phyloP scores from a whole-genome alignment of 2,888 invertebrate genomes.

The Eilema depressum region DNA sequence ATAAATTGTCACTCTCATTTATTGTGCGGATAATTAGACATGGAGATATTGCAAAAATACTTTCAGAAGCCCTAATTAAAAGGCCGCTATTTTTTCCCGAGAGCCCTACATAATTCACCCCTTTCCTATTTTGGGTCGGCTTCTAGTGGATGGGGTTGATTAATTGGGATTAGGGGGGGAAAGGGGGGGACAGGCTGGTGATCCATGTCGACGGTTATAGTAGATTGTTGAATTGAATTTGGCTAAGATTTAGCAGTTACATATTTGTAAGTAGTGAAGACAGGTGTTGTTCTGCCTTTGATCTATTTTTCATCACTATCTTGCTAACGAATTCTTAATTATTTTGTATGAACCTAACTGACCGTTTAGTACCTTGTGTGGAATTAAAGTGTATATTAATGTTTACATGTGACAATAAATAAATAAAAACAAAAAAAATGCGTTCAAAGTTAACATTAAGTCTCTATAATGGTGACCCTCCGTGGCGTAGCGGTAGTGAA shows the following conservation, averaged over 20 bases:
- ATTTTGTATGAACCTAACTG: too few relatives aligned
- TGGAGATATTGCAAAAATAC: constrained; percentile 13
- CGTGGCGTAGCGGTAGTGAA: too few relatives aligned
- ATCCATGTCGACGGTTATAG: not conserved
- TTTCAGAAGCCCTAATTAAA: constrained; percentile 23
- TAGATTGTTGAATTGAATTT: not conserved
- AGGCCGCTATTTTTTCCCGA: constrained; percentile 17
- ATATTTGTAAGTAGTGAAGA: not conserved
- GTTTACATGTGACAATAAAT: too few relatives aligned
- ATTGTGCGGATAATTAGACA: constrained; percentile 20
- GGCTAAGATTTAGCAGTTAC: not conserved
- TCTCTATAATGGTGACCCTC: too few relatives aligned
- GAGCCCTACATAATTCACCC: constrained; percentile 13
- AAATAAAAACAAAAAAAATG: too few relatives aligned
- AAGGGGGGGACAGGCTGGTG: not conserved
- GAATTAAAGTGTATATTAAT: too few relatives aligned
- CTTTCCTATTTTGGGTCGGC: constrained; percentile 7
- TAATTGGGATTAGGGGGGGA: not conserved
- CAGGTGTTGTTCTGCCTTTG: too few relatives aligned
- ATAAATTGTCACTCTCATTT: constrained; percentile 21
- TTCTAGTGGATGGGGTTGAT: constrained; percentile 6
- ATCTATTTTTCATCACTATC: too few relatives aligned
- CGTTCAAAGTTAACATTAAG: too few relatives aligned
- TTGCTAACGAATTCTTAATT: too few relatives aligned
- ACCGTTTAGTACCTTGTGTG: too few relatives aligned